These are phyloP conservation scores for Himalopsyche anomala DNA, from an alignment of 2,888 invertebrate species.

Conservation along the genomic window DNA sequence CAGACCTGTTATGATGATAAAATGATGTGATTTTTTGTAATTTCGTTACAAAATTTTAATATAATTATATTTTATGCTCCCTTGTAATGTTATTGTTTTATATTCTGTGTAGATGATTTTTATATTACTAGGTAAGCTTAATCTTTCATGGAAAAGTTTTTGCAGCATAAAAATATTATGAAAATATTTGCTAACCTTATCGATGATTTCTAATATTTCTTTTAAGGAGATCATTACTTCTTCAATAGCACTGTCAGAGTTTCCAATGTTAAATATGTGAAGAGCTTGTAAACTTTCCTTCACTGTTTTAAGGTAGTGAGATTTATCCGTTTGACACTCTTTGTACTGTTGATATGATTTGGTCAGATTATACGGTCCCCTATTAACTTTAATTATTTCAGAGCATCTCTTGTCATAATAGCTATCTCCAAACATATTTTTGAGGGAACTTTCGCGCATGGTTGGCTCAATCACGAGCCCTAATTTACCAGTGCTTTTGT, in stretches of 20 bases:
- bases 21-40: too few species aligned
- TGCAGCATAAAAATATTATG: not conserved
- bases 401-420: constrained; percentile 45
- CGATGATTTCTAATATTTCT: constrained; percentile 8
- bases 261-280: not conserved
- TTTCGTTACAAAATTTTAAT: too few species aligned
- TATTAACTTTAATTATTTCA: not conserved
- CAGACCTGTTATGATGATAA: too few species aligned
- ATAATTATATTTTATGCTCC: too few species aligned
- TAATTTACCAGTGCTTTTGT: constrained; percentile 46
- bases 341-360: constrained; percentile 17
- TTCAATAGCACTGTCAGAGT: not conserved
- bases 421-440: constrained; percentile 22
- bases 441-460: constrained; percentile 36
- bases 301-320: constrained; percentile 8
- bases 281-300: constrained; percentile 13
- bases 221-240: not conserved
- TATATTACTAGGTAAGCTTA: too few species aligned
- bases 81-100: too few species aligned
- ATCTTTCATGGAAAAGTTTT: too few species aligned
- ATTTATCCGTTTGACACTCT: not conserved
- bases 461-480: constrained; percentile 47
- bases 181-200: constrained; percentile 2
- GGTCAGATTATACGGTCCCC: not conserved
- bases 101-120: too few species aligned